A percentile compares a stretch with the other conserved stretches of the same genome.
Evolutionary conservation across 2,888 invertebrate species (phyloP).

Genomic region (Steinernema scapterisci): DNA sequence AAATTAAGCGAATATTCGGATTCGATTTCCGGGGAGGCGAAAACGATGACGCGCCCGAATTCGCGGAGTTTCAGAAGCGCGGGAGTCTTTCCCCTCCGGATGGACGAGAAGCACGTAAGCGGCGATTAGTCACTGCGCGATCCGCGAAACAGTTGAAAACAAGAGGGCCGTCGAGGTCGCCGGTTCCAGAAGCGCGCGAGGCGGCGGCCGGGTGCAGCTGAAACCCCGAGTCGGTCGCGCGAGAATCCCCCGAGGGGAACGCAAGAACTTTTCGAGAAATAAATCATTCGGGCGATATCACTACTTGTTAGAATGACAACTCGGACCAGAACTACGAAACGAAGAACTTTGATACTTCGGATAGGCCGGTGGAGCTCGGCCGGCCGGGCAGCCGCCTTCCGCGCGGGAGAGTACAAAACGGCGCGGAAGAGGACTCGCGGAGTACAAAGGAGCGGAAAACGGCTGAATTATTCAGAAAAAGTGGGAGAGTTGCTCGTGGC

Average conservation of each 20-base stretch:
- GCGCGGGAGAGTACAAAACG: not conserved
- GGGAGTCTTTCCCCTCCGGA: not conserved
- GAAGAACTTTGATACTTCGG: slow-evolving; percentile 10
- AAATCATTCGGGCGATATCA: slow-evolving; percentile 31
- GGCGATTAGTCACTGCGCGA: slow-evolving; percentile 22
- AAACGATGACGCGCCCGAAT: not conserved
- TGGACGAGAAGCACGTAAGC: not conserved
- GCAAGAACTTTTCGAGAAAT: slow-evolving; percentile 28
- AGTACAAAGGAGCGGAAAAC: not conserved
- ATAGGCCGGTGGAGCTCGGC: not conserved
- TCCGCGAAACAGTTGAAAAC: slow-evolving; percentile 30
- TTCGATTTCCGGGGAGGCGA: slow-evolving; percentile 4
- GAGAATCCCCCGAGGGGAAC: slow-evolving; percentile 1
- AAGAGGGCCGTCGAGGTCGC: slow-evolving; percentile 4
- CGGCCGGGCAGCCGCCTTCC: not conserved
- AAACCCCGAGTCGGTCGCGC: slow-evolving; percentile 12
- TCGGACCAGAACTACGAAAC: not conserved
- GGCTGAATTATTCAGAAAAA: slow-evolving; percentile 10
- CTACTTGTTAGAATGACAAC: slow-evolving; percentile 29
- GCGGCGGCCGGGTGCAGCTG: not conserved
- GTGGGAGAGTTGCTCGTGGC: slow-evolving; percentile 5
- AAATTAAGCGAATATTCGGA: slow-evolving; percentile 16
- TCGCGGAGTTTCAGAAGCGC: not conserved
- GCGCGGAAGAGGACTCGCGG: too few species aligned
- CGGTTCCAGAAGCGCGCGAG: not conserved